Evolutionary conservation across 2,113 vertebrate species (phyloP), one percentile per base, ranked within the genome.

Genomic region (Pyxicephalus adspersus): DNA sequence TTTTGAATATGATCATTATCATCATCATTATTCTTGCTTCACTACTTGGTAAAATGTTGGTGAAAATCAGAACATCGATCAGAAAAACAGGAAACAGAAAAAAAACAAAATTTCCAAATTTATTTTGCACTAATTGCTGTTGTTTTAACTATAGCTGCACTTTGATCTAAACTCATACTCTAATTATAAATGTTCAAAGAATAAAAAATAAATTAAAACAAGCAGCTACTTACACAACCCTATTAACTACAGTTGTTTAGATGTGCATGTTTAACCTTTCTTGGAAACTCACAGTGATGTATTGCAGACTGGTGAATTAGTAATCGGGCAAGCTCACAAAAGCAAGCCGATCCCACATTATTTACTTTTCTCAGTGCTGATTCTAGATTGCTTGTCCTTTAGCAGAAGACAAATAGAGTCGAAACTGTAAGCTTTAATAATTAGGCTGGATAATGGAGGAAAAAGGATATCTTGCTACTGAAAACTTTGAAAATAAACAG

Each of bases 361-460:
- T 73, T 73, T 73, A 73, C 70, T 73, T 73, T 73, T 73, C 52
- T 73, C 52, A 57, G 70, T 31, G n/a, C 26, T 5, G 28, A 55
- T 55, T 72, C 51, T 20, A 55, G 68, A 31, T 73, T 58, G 29
- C 70, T 31, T 73, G 52, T 34, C 28, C 13, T 73, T 31, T 31
- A 22, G 51, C 26, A 55, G 18, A 58, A 73, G 52, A 73, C 52
- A 58, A 73, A 73, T 73, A 54, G 20, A 31, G 26, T 73, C 58
- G 29, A 34, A 31, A 73, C 67, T 22, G 16, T 73, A 52, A 11
- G 20, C 28, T 22, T 57, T 58, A 73, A 22, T 34, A 11, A 3
- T 18, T 22, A 73, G 28, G 19, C 19, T 5, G 70, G 55, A 57
- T 34, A 22, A 0, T 58, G 28, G 28, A 34, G 29, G 1, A 20